Evolutionary conservation across 2,888 invertebrate genomes (phyloP).

Genomic region (Cenopis cana): DNA sequence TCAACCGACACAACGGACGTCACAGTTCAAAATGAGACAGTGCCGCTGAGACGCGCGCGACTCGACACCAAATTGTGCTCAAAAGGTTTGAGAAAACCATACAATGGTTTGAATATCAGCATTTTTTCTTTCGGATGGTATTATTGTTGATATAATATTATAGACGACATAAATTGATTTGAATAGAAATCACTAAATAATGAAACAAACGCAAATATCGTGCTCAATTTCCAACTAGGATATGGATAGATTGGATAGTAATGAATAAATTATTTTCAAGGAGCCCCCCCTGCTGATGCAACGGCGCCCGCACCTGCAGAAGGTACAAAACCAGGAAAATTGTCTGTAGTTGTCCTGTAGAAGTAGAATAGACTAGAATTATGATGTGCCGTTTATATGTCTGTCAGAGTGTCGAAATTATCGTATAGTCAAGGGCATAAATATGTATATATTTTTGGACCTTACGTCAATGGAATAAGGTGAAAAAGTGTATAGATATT

Average conservation of each 20-base stretch:
- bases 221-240: not conserved
- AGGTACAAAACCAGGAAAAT: slow-evolving; percentile 27
- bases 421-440: too few relatives aligned
- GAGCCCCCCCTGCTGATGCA: slow-evolving; percentile 41
- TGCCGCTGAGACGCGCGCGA: too few relatives aligned
- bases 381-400: not conserved
- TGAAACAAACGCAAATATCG: too few relatives aligned
- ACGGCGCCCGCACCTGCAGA: slow-evolving; percentile 48
- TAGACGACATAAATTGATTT: not conserved
- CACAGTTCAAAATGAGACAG: too few relatives aligned
- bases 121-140: not conserved
- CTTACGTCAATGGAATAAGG: too few relatives aligned
- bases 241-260: not conserved
- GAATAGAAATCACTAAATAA: not conserved
- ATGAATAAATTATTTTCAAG: slow-evolving; percentile 21
- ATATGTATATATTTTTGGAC: too few relatives aligned
- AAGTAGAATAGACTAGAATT: not conserved
- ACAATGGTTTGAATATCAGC: not conserved
- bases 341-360: slow-evolving; percentile 9
- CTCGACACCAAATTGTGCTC: too few relatives aligned
- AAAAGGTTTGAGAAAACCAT: not conserved
- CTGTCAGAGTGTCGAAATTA: too few relatives aligned
- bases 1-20: too few relatives aligned
- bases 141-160: not conserved
- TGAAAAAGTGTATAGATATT: too few relatives aligned